These are phyloP conservation scores for Micromys minutus DNA, from an alignment of 2,113 vertebrate species.

Conservation along the genomic window DNA sequence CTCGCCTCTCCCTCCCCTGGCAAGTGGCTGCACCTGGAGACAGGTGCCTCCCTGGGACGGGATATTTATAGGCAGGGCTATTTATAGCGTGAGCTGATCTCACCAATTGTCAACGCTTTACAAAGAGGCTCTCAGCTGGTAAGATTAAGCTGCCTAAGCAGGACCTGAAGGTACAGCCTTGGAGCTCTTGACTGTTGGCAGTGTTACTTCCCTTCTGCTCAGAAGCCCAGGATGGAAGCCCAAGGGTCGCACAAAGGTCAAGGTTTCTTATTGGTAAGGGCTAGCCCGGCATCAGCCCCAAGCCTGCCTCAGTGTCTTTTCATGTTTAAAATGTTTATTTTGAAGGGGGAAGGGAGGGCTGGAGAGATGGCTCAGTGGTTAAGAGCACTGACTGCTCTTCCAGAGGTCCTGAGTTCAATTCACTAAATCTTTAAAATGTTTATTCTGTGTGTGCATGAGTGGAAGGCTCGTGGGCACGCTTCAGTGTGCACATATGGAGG, in stretches of 20 bases:
- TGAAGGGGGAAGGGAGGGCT: not conserved
- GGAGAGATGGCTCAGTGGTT: too few species aligned
- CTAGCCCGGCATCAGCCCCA: not conserved
- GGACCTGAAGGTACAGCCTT: accelerated
- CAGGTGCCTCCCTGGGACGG: not conserved
- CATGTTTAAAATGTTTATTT: not conserved
- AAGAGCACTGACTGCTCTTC: too few species aligned
- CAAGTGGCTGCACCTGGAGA: not conserved
- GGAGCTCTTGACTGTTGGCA: not conserved
- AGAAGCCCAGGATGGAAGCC: not conserved
- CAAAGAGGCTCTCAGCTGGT: slow-evolving; percentile 13
- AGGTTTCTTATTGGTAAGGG: not conserved
- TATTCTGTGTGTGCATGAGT: not conserved
- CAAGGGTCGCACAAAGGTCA: accelerated
- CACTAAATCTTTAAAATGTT: not conserved
- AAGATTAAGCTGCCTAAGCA: not conserved
- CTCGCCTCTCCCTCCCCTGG: slow-evolving; percentile 32
- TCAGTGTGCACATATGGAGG: not conserved
- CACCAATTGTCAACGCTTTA: not conserved
- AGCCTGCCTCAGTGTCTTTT: not conserved
- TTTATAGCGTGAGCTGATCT: slow-evolving; percentile 18
- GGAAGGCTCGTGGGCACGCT: not conserved
- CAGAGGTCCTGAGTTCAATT: too few species aligned
- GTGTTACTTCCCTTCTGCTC: not conserved
- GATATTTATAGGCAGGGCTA: slow-evolving; percentile 63